Base-by-base conservation (phyloP, 2,113 vertebrate genomes). In the Sturnus vulgaris region DNA sequence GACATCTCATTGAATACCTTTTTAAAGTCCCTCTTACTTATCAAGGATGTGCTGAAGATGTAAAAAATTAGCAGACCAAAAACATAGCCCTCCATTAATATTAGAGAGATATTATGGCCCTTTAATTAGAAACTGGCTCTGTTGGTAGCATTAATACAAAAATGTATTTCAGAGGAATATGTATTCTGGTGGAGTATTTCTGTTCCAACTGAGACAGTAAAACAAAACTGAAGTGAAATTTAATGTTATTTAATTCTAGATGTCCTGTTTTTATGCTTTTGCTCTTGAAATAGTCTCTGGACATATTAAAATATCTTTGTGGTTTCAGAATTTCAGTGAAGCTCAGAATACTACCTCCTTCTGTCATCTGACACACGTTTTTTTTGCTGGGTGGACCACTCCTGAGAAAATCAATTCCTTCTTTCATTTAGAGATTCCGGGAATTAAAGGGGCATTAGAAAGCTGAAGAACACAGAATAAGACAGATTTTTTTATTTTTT, bases 231-330 rank as follows among this genome's bases (percentile, higher is more conserved):
- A 87, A 69, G 64, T 53, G 77, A 96, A 92, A 66, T 77, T 57
- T 69, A 75, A 87, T 93, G 80, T 75, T 95, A 69, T 88, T 90
- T 91, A 95, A 90, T 95, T 95, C 93, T 78, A 95, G 84, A 93
- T 96, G 63, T 94, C 92, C 81, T 96, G 37, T 15, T 92, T 93
- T 94, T 94, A 46, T 92, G 86, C 80, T 94, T 78, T 94, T 85
- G 61, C 94, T 97, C 92, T 93, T 91, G 88, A 92, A 92, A 92
- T 94, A 97, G 88, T 92, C 93, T 94, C 78, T 97, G 88, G 85
- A 97, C 97, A 94, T 96, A 94, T 21, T 90, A 96, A 94, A 89
- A 92, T 92, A 92, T 95, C 84, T 86, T 68, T 73, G 79, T 85
- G 92, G 88, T 57, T 77, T 83, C 76, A 79, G 91, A 84, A 71